Evolutionary conservation across 2,888 invertebrate genomes (phyloP).

Genomic region (Aromia moschata): DNA sequence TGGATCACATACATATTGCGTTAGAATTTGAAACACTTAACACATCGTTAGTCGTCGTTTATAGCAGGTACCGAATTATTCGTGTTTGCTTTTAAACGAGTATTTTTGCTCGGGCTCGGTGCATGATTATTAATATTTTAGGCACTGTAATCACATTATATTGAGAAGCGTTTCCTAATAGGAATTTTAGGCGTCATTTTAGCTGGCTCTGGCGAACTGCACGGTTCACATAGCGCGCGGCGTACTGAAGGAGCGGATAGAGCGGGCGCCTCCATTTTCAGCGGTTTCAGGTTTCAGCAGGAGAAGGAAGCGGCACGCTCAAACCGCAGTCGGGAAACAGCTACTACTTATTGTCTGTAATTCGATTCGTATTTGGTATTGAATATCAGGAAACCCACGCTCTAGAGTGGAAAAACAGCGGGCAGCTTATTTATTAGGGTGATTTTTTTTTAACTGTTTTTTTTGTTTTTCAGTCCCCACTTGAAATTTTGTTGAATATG

Average conservation of each 20-base stretch:
- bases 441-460: too few species aligned
- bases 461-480: too few species aligned
- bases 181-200: neutral
- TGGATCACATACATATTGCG: neutral
- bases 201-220: neutral
- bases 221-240: conserved; percentile 17
- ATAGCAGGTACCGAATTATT: neutral
- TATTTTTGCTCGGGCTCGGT: neutral
- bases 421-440: too few species aligned
- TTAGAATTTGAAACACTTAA: neutral
- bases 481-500: too few species aligned
- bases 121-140: neutral
- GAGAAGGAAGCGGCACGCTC: conserved; percentile 18
- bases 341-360: neutral
- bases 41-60: neutral
- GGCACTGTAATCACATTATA: conserved; percentile 22
- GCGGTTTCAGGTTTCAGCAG: conserved; percentile 14
- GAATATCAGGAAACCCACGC: neutral
- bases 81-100: neutral
- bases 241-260: conserved; percentile 6
- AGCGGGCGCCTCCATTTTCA: conserved; percentile 25
- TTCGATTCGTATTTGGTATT: neutral
- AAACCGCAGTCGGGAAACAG: neutral
- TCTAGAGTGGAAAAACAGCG: neutral
- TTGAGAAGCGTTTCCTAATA: neutral